Evolutionary conservation across 92 coral and sea anemone genomes (phyloP).

Genomic region (Epizoanthus scotinus): DNA sequence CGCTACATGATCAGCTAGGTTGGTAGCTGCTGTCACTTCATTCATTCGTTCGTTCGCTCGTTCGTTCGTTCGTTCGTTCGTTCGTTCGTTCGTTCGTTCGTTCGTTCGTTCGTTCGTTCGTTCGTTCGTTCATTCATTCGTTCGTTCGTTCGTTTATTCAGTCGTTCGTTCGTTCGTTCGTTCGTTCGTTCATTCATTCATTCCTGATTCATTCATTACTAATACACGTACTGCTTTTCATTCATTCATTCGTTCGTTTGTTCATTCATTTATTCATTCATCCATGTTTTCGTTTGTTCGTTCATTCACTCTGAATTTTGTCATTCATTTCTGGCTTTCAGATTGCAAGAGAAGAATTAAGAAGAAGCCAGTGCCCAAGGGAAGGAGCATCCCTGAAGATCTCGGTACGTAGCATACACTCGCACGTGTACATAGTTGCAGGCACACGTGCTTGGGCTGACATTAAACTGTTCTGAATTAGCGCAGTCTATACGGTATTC

Average conservation of each 20-base stretch:
- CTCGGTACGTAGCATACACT: constrained; percentile 10
- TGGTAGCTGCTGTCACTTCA: not conserved
- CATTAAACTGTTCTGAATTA: not conserved
- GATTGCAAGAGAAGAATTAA: constrained; percentile 25
- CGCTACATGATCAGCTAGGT: constrained; percentile 29
- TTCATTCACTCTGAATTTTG: not conserved
- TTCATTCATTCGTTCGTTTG: not conserved
- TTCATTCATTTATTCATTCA: not conserved
- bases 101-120: not conserved
- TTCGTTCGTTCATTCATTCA: not conserved
- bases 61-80: not conserved
- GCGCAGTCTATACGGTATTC: not conserved
- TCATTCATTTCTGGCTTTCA: not conserved
- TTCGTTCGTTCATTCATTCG: not conserved
- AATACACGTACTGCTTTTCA: not conserved
- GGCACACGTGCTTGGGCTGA: too few species aligned
- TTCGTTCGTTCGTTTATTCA: not conserved
- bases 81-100: not conserved
- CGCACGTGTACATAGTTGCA: not conserved
- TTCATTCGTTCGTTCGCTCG: not conserved
- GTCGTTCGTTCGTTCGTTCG: not conserved
- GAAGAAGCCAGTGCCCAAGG: constrained; percentile 30
- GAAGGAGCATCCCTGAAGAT: constrained; percentile 32
- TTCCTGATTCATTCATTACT: not conserved
- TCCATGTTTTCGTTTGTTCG: not conserved